Percentiles rank a stretch among this genome's conserved stretches.
These are phyloP conservation scores for Vulpes ferrilata DNA, from an alignment of 2,113 vertebrate genomes.

Conservation along the genomic window DNA sequence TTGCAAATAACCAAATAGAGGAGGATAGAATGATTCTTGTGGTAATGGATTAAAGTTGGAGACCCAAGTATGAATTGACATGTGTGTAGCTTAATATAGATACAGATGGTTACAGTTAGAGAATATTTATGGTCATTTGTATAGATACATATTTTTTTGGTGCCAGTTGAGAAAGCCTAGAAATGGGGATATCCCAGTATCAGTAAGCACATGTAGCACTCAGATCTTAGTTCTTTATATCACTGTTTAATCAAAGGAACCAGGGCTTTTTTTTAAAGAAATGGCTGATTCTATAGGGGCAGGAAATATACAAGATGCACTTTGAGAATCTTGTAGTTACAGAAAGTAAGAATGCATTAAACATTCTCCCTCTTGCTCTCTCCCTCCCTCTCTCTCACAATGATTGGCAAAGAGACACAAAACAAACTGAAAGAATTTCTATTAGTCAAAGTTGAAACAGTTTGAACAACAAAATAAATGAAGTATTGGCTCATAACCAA, in stretches of 20 bases:
- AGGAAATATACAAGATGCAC: neutral
- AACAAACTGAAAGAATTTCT: neutral
- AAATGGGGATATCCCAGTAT: neutral
- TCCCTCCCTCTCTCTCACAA: neutral
- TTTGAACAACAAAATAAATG: neutral
- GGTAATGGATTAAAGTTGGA: neutral
- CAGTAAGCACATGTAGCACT: neutral
- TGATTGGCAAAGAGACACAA: neutral
- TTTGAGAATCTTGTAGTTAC: neutral
- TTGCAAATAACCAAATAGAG: neutral
- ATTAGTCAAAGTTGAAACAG: neutral
- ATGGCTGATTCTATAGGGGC: neutral
- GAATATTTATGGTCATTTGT: neutral
- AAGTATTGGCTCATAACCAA: neutral
- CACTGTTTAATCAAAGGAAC: neutral
- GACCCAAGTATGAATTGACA: neutral
- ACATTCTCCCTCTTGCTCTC: neutral
- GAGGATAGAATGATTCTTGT: neutral
- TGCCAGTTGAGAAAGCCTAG: neutral
- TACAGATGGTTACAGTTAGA: neutral
- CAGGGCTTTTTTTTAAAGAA: neutral
- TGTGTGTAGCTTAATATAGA: neutral
- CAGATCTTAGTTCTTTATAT: no score
- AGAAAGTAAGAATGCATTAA: neutral
- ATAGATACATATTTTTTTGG: neutral